Evolutionary conservation across 2,888 invertebrate species (phyloP).

Genomic region (Cantharis rustica): DNA sequence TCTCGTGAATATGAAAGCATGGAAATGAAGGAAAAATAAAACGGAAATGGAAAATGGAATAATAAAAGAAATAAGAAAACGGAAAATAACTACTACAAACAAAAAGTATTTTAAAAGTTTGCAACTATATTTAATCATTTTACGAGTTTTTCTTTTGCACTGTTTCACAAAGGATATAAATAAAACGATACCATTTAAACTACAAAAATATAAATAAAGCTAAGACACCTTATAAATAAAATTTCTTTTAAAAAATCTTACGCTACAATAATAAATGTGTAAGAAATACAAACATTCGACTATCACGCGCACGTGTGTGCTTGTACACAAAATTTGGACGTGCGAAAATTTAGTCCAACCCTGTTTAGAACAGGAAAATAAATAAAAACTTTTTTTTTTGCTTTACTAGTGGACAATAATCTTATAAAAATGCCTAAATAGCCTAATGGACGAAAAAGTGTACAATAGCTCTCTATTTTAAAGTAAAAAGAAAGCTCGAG

Average conservation of each 20-base stretch:
- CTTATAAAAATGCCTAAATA: slow-evolving; percentile 26
- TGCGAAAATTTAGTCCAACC: background rate
- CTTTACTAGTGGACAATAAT: slow-evolving; percentile 24
- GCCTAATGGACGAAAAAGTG: slow-evolving; percentile 38
- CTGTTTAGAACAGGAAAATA: slow-evolving; percentile 16
- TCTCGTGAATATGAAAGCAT: too few species aligned
- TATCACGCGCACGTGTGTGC: slow-evolving; percentile 11
- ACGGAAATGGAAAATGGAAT: background rate
- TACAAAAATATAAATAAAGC: slow-evolving; percentile 29
- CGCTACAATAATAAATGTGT: slow-evolving; percentile 1
- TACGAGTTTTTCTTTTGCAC: slow-evolving; percentile 8
- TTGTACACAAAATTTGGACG: background rate
- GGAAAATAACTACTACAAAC: background rate
- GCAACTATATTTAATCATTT: slow-evolving; percentile 17
- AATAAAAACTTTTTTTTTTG: slow-evolving; percentile 19
- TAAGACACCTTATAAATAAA: slow-evolving; percentile 21
- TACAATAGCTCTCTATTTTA: slow-evolving; percentile 6
- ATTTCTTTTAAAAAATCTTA: slow-evolving; percentile 14
- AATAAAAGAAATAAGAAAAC: background rate
- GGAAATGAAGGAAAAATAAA: background rate
- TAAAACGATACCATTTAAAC: slow-evolving; percentile 25
- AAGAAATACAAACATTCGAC: slow-evolving; percentile 23
- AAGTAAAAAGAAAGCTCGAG: background rate
- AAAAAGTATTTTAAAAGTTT: background rate
- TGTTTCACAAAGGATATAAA: slow-evolving; percentile 26